Conservation (phyloP, 2,113 vertebrate species). For the Mastomys natalensis region DNA sequence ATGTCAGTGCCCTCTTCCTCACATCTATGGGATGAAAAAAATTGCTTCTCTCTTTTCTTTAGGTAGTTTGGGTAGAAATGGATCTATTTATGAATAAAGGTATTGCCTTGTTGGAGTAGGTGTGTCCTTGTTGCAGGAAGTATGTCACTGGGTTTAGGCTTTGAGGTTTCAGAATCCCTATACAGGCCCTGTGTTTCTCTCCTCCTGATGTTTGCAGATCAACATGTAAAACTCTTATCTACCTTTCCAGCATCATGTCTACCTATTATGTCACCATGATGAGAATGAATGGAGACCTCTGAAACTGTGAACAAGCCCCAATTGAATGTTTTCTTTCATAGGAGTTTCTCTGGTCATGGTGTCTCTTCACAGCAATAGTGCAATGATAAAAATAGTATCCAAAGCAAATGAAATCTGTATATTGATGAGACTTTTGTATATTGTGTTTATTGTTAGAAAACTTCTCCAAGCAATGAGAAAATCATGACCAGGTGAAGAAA, state of each 20-base stretch:
- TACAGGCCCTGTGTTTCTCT: not conserved
- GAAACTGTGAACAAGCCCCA: not conserved
- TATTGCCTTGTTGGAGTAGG: not conserved
- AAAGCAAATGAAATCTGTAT: not conserved
- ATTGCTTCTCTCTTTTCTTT: no score
- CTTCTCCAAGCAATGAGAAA: no score
- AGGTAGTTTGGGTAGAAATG: no score
- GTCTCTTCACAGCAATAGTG: not conserved
- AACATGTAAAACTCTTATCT: not conserved
- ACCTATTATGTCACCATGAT: not conserved
- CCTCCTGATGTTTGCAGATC: not conserved
- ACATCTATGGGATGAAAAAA: no score
- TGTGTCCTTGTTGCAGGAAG: not conserved
- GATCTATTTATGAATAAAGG: not conserved
- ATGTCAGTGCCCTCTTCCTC: not conserved
- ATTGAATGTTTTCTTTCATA: not conserved
- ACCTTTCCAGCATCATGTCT: not conserved
- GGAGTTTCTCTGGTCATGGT: not conserved
- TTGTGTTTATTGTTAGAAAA: not conserved
- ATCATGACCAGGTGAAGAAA: not conserved
- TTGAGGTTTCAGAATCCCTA: not conserved
- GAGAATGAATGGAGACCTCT: not conserved
- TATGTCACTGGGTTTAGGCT: not conserved
- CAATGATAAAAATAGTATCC: not conserved
- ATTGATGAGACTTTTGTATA: not conserved